Evolutionary conservation across 35 echinoderm and acorn worm species (phyloP).

Genomic region (Ophioderma brevispina): DNA sequence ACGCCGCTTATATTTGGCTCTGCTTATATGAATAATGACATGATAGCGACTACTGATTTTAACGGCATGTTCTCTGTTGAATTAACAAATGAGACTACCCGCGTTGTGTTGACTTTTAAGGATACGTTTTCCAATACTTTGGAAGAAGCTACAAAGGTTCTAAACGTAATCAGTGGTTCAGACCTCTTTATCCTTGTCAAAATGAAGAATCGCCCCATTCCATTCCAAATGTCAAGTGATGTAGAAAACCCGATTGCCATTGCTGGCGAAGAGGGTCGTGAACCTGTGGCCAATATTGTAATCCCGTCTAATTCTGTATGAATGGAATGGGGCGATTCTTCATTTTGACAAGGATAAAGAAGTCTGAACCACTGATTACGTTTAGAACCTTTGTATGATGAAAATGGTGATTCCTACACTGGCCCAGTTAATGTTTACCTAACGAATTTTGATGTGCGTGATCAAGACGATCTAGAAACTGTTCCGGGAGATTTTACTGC

Average conservation of each 20-base stretch:
- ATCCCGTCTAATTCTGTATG: not conserved
- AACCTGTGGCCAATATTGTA: not conserved
- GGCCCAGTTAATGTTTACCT: not conserved
- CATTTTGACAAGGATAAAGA: not conserved
- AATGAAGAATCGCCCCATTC: not conserved
- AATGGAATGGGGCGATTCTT: not conserved
- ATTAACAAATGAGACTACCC: not conserved
- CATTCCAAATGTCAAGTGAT: not conserved
- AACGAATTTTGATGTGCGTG: not conserved
- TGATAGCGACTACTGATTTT: not conserved
- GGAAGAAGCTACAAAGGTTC: not conserved
- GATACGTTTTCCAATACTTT: not conserved
- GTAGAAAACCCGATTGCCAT: not conserved
- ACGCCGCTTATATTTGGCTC: not conserved
- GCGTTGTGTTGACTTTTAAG: not conserved
- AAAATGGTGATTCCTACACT: not conserved
- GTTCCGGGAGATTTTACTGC: not conserved
- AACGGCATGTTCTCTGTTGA: not conserved
- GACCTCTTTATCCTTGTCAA: not conserved
- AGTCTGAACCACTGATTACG: not conserved
- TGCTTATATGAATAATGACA: not conserved
- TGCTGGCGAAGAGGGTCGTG: not conserved
- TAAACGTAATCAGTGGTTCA: not conserved
- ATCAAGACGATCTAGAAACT: not conserved
- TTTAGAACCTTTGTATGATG: not conserved